Base-by-base conservation (phyloP, 2,113 vertebrate species). In the Psittacula cyanocephala region DNA sequence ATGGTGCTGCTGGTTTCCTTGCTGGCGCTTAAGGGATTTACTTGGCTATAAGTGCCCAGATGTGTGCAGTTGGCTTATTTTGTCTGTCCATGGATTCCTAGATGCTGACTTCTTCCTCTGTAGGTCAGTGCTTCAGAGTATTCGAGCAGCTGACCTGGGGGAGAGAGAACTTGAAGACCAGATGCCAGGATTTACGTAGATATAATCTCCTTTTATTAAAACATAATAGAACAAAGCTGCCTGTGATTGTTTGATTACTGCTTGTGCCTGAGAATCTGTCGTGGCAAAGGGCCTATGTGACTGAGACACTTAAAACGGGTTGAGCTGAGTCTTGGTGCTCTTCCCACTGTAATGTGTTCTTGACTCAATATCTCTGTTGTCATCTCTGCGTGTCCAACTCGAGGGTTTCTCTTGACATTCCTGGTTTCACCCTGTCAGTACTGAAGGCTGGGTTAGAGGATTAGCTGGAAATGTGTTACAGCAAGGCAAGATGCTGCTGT, bases 401-500 rank as follows among this genome's bases (percentile, higher is more conserved):
- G 4, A 82, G 83, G 20, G 83, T 67, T 83, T 35, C 60, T 31
- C 72, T 27, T 11, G n/a, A 20, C 4, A 1, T n/a, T 57, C 27
- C 62, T 2, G 17, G 53, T 44, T 39, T 29, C 64, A 79, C 72
- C n/a, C 53, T 44, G 47, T 57, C 72, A 24, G 35, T 1, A 47
- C 3, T 68, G 59, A 49, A 22, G 41, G 67, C 60, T 28, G 60
- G 35, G 44, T 16, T 25, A 7, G 15, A 15, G 67, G 7, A 23
- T 27, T 10, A n/a, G 47, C 28, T 74, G 49, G 29, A 25, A 67
- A 23, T 8, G n/a, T 1, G 3, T 20, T 18, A 17, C 46, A 44
- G 2, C 53, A 17, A 0, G 3, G 31, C 14, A 2, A 12, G 78
- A 11, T 0, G 1, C 4, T 24, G 47, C 27, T 43, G 8, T 33